Percentiles rank a stretch among this genome's conserved stretches.
These are phyloP conservation scores for Temnothorax curvispinosus DNA, from an alignment of 1,140 invertebrate species.

Conservation along the genomic window DNA sequence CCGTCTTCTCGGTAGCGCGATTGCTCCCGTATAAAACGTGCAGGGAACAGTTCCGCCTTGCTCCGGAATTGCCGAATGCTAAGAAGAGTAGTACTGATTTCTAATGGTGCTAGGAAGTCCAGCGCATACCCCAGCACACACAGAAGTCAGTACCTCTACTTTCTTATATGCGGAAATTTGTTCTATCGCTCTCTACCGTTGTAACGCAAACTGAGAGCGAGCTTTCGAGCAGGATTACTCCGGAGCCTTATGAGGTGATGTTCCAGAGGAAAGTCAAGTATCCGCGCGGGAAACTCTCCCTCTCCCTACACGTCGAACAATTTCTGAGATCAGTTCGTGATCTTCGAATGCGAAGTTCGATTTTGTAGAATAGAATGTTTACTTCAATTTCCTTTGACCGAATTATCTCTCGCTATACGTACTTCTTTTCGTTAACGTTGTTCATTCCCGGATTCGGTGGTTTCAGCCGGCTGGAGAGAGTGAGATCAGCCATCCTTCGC, in stretches of 20 bases:
- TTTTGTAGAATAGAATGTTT: not conserved
- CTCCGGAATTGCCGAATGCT: slow-evolving; percentile 67
- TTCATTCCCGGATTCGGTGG: not conserved
- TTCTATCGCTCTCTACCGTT: slow-evolving; percentile 9
- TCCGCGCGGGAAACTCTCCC: not conserved
- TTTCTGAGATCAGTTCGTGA: not conserved
- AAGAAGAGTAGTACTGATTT: slow-evolving; percentile 86
- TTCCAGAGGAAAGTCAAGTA: slow-evolving; percentile 7
- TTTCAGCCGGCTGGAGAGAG: not conserved
- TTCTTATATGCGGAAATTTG: slow-evolving; percentile 73
- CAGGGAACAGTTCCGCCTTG: not conserved
- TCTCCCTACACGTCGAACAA: not conserved
- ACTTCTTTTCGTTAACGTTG: not conserved
- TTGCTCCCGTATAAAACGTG: not conserved
- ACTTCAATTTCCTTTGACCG: not conserved
- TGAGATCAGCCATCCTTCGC: not conserved
- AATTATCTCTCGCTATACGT: not conserved
- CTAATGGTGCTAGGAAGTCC: slow-evolving; percentile 86
- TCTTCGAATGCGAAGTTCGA: not conserved
- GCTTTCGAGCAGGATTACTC: slow-evolving; percentile 12
- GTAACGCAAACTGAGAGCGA: not conserved
- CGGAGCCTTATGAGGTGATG: not conserved
- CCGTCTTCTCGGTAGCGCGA: not conserved
- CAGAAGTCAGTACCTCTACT: slow-evolving; percentile 85
- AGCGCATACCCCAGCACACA: slow-evolving; percentile 84